A percentile compares a stretch with the other conserved stretches of the same genome.
Conservation (phyloP, 35 echinoderm and acorn worm species). For the Heliocidaris erythrogramma region DNA sequence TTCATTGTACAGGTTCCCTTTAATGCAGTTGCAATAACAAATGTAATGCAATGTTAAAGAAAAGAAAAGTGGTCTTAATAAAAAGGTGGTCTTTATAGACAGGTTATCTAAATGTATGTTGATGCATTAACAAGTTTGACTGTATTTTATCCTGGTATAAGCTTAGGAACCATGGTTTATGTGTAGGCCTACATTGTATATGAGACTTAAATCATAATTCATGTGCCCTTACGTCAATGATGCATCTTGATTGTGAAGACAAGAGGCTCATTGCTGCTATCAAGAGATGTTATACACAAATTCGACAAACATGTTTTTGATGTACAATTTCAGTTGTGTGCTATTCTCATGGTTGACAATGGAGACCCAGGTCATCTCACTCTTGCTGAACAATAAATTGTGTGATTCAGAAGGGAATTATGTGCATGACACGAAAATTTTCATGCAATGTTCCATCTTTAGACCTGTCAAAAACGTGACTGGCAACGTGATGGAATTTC, state of each 20-base stretch:
- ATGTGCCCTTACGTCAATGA: neutral
- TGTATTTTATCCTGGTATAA: neutral
- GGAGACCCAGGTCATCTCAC: neutral
- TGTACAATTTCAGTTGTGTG: neutral
- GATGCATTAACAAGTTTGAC: no score
- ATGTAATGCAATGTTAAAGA: no score
- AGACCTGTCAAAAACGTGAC: neutral
- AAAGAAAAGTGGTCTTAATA: no score
- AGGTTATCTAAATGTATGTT: no score
- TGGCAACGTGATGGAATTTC: neutral
- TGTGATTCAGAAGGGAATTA: neutral
- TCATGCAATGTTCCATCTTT: neutral
- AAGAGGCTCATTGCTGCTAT: neutral
- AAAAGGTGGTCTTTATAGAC: no score
- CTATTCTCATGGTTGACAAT: neutral
- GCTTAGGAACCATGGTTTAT: neutral
- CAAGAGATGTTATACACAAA: neutral
- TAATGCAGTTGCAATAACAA: no score
- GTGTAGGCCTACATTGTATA: neutral
- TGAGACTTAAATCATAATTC: neutral
- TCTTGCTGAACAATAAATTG: neutral
- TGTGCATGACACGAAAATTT: no score
- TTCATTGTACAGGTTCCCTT: no score
- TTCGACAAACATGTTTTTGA: neutral
- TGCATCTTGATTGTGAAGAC: neutral